Percentiles rank a stretch among this genome's conserved stretches.
phyloP scores from a whole-genome alignment of 1,140 invertebrate species.

The Philotrypesis tridentata region DNA sequence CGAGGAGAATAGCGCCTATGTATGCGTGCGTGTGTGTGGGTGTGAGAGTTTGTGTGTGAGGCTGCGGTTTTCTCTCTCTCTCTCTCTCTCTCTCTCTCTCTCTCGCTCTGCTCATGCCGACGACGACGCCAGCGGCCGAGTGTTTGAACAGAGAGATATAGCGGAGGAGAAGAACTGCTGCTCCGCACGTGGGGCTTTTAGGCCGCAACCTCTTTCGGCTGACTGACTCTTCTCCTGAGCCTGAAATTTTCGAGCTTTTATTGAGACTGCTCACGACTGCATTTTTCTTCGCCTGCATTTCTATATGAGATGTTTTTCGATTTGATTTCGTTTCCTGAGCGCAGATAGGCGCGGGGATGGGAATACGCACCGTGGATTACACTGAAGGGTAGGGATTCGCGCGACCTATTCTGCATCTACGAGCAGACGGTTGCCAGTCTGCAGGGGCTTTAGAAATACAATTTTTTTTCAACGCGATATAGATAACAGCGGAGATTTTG shows the following conservation, averaged over 20 bases:
- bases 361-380: too few species aligned
- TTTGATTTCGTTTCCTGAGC: background rate
- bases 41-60: too few species aligned
- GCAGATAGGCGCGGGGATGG: too few species aligned
- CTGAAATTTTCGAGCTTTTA: slow-evolving; percentile 24
- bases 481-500: too few species aligned
- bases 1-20: background rate
- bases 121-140: slow-evolving; percentile 9
- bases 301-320: background rate
- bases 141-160: slow-evolving; percentile 24
- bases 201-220: slow-evolving; percentile 13
- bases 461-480: too few species aligned
- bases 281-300: background rate
- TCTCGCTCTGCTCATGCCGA: too few species aligned
- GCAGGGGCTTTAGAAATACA: background rate
- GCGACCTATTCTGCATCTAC: slow-evolving; percentile 17
- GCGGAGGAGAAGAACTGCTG: background rate
- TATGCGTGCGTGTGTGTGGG: too few species aligned
- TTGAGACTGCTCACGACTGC: background rate
- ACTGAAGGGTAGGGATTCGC: background rate
- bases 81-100: too few species aligned
- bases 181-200: slow-evolving; percentile 27
- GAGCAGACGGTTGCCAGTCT: slow-evolving; percentile 20
- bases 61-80: background rate
- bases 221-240: background rate